phyloP scores from a whole-genome alignment of 1,140 invertebrate species.

The Ceratitis capitata region DNA sequence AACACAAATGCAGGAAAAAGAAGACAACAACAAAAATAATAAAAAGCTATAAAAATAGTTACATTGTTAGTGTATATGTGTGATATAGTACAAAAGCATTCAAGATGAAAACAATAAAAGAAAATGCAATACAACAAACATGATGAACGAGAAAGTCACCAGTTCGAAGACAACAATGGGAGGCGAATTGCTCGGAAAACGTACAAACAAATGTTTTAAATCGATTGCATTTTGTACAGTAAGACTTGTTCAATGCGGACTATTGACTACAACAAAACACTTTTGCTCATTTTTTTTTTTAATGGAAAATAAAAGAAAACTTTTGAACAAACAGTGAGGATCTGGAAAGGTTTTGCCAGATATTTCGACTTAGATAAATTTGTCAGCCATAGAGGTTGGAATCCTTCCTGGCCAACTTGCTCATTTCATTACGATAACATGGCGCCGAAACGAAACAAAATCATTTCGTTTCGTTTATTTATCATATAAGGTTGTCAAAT shows the following conservation, averaged over 20 bases:
- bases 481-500: no score
- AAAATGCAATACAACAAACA: background rate
- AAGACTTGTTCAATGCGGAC: background rate
- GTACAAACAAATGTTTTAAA: background rate
- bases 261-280: background rate
- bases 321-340: no score
- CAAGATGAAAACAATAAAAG: background rate
- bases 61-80: background rate
- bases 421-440: no score
- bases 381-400: no score
- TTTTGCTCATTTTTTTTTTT: no score
- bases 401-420: no score
- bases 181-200: no score
- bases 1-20: no score
- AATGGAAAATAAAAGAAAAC: background rate
- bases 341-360: no score
- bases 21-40: background rate
- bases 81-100: background rate
- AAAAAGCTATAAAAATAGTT: conserved; percentile 1
- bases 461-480: no score
- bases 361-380: no score
- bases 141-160: background rate
- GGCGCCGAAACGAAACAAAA: no score
- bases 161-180: background rate
- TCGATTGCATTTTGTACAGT: background rate